Percentiles rank a stretch among this genome's conserved stretches.
Evolutionary conservation across 2,888 invertebrate species (phyloP).

Genomic region (Cephus rjabovi): DNA sequence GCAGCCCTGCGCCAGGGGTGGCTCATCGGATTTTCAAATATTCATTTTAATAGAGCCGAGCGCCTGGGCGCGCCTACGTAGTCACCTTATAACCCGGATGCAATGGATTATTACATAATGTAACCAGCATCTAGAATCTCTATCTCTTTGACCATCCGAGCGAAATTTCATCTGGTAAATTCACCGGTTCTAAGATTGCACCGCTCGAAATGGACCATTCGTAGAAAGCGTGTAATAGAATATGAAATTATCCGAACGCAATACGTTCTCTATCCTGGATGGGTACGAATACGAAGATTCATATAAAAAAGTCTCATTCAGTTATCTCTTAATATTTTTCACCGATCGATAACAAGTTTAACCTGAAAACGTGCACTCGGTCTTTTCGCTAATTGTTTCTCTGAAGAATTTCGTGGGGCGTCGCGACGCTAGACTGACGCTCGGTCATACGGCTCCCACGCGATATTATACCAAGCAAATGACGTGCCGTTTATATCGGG

Average conservation of each 20-base stretch:
- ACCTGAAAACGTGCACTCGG: not conserved
- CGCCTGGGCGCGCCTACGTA: constrained; percentile 5
- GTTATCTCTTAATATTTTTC: not conserved
- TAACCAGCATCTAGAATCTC: not conserved
- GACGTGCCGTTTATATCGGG: constrained; percentile 36
- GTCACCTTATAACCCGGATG: constrained; percentile 24
- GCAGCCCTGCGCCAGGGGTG: not conserved
- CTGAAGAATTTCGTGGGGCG: not conserved
- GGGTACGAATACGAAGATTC: not conserved
- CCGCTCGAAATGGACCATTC: not conserved
- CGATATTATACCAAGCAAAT: not conserved
- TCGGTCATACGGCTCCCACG: not conserved
- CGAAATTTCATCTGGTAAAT: not conserved
- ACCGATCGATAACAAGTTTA: not conserved
- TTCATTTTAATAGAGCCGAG: constrained; percentile 33
- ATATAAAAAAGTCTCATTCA: not conserved
- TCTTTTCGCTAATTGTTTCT: not conserved
- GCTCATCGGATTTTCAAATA: constrained; percentile 32
- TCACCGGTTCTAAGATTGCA: not conserved
- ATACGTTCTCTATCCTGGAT: not conserved
- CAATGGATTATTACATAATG: constrained; percentile 22
- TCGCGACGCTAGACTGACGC: not conserved
- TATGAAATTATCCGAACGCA: not conserved
- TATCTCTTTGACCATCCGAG: not conserved
- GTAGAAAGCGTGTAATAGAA: not conserved